Percentiles rank a stretch among this genome's conserved stretches.
phyloP scores from a whole-genome alignment of 2,113 vertebrate genomes.

The Murina feae region DNA sequence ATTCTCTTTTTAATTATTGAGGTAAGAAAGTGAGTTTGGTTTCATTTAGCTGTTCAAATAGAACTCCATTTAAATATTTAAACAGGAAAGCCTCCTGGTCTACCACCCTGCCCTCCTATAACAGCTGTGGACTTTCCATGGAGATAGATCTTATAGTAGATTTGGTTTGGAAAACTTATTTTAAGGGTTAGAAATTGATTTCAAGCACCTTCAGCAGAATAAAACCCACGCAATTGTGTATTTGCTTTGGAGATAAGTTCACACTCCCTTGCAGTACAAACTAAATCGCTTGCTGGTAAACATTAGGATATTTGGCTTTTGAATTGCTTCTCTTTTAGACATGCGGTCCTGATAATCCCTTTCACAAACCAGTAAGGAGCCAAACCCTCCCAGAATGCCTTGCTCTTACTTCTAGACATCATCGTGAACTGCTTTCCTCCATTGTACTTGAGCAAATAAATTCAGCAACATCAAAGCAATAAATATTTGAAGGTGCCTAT shows the following conservation, averaged over 20 bases:
- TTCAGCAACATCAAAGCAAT: constrained; percentile 23
- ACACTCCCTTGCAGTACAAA: constrained; percentile 66
- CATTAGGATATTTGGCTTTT: constrained; percentile 60
- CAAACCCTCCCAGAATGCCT: constrained; percentile 5
- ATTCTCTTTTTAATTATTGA: constrained; percentile 71
- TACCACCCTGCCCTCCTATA: constrained; percentile 52
- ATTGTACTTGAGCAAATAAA: constrained; percentile 38
- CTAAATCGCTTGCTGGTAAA: constrained; percentile 71
- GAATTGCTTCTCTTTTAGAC: constrained; percentile 67
- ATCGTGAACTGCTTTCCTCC: background rate
- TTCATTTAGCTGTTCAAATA: constrained; percentile 70
- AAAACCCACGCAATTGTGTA: constrained; percentile 71
- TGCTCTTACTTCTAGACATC: constrained; percentile 10
- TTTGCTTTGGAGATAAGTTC: constrained; percentile 69
- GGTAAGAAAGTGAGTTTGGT: constrained; percentile 62
- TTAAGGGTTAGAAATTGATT: constrained; percentile 75
- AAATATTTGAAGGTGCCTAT: constrained; percentile 33
- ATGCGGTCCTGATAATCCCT: constrained; percentile 54
- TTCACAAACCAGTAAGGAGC: constrained; percentile 58
- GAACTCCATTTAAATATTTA: constrained; percentile 66
- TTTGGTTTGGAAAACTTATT: constrained; percentile 67
- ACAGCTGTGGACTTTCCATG: constrained; percentile 62
- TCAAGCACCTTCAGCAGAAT: constrained; percentile 61
- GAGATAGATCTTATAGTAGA: constrained; percentile 53
- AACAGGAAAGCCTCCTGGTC: constrained; percentile 56